Evolutionary conservation across 2,888 invertebrate genomes (phyloP).

Genomic region (Cataglyphis cursor): DNA sequence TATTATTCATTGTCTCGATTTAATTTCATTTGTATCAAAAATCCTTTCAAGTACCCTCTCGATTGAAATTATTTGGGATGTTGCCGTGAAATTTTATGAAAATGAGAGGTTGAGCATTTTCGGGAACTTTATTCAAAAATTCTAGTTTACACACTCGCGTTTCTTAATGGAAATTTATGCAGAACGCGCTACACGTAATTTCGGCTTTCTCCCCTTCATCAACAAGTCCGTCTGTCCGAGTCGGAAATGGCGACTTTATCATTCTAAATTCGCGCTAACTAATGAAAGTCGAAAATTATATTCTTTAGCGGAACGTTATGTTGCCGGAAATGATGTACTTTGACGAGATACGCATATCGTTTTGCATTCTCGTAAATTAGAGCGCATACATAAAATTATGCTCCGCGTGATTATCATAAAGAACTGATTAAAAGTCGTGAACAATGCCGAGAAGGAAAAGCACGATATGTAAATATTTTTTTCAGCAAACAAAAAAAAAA

Average conservation of each 20-base stretch:
- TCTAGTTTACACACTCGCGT: conserved; percentile 51
- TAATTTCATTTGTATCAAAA: not conserved
- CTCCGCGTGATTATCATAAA: conserved; percentile 57
- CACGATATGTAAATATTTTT: conserved; percentile 4
- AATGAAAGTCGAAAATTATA: conserved; percentile 53
- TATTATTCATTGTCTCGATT: not conserved
- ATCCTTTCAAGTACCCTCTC: not conserved
- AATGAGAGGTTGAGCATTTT: conserved; percentile 25
- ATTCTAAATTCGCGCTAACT: conserved; percentile 47
- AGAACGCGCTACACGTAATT: conserved; percentile 54
- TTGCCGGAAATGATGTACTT: conserved; percentile 24
- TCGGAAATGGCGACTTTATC: conserved; percentile 55
- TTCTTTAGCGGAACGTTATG: conserved; percentile 33
- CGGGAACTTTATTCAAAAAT: conserved; percentile 51
- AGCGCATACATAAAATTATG: conserved; percentile 70
- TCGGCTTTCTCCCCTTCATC: conserved; percentile 50
- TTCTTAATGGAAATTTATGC: conserved; percentile 54
- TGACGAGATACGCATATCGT: conserved; percentile 25
- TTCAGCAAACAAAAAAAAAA: no score
- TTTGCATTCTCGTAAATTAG: conserved; percentile 27
- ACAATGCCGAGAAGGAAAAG: not conserved
- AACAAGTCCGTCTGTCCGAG: conserved; percentile 57
- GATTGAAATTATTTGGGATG: conserved; percentile 13
- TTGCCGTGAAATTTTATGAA: conserved; percentile 4
- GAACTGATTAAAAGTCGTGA: conserved; percentile 58